Evolutionary conservation across 2,113 vertebrate species (phyloP), one percentile per base, ranked within the genome.

Genomic region (Holacanthus passer): DNA sequence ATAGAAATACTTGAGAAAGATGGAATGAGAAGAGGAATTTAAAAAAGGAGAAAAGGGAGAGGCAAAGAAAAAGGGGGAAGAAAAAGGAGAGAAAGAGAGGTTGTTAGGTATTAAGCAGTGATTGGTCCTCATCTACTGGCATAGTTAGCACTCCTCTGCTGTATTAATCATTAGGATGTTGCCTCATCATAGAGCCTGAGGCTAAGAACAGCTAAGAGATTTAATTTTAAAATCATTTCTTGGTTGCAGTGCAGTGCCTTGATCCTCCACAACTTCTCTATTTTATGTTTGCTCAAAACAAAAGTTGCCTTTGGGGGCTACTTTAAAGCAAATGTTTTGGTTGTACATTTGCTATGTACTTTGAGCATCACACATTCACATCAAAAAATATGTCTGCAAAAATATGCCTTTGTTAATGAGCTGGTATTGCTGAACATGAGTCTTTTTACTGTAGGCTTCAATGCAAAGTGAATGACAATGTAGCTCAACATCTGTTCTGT

Each of bases 1-100:
- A 95, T 92, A 22, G 94, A 93, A 70, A 95, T 75, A 60, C 93
- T 94, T 77, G 20, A 73, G 82, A 71, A 87, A 63, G 50, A 82
- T 0, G 32, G 45, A 79, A 60, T 11, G 19, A 45, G 20, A 84
- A 10, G 53, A 20, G 41, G 41, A 31, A 50, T n/a, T n/a, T n/a
- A n/a, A 9, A n/a, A 43, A 35, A 43, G 17, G 19, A 43, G 3
- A 47, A 59, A 39, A 62, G 1, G 69, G 22, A 59, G 2, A 47
- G 52, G 11, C 12, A 80, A 31, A 72, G 41, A 24, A 69, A 66
- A 66, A 45, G 31, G 22, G n/a, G 35, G 20, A 58, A 55, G 53
- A 7, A 31, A 41, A 35, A 39, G 41, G 27, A 76, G n/a, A 74
- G 22, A 13, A 37, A 39, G 29, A 52, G 13, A 13, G 11, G 29